Evolutionary conservation across 2,888 invertebrate species (phyloP), one percentile per base, ranked within the genome.

Genomic region (Bursaphelenchus okinawaensis): DNA sequence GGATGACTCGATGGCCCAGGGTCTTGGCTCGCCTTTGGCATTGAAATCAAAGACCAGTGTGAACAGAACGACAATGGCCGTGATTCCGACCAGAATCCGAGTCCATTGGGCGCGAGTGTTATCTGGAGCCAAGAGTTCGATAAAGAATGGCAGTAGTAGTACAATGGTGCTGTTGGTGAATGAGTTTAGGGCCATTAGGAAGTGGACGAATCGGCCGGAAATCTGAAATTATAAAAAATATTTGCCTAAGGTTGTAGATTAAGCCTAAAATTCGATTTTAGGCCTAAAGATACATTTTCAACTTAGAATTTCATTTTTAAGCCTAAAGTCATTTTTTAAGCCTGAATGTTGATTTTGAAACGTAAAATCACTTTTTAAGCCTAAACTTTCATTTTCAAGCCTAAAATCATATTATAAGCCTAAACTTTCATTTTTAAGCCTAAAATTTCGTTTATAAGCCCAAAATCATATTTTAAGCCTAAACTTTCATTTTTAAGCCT

Each of bases 1-100:
- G 40, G 40, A 40, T n/a, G 40, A 56, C 12, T 28, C 27, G n/a
- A 29, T 20, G 3, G 60, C 40, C 71, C 73, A 73, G 24, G 66
- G 66, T 19, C 71, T 52, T 2, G 71, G 73, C 7, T 62, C 62
- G n/a, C 55, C 69, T 56, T 74, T 61, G 20, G 73, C 73, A 19
- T 72, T 71, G 51, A 51, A 63, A 29, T 67, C 71, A 55, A 71
- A 71, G 22, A 70, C 51, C 8, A 71, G 6, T 24, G 62, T 70
- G 12, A 69, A 57, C 12, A 28, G 6, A 24, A 71, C 27, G 19
- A 71, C 57, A 23, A 73, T 51, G 7, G 50, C 66, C 22, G 68
- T 31, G 23, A 71, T 62, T 6, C 65, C 29, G 28, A 74, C 27
- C 27, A 71, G 66, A 20, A 71, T 65, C 26, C 63, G 56, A n/a